Percentiles rank a stretch among this genome's conserved stretches.
phyloP scores from a whole-genome alignment of 2,113 vertebrate genomes.

The Cyanoramphus novaezelandiae region DNA sequence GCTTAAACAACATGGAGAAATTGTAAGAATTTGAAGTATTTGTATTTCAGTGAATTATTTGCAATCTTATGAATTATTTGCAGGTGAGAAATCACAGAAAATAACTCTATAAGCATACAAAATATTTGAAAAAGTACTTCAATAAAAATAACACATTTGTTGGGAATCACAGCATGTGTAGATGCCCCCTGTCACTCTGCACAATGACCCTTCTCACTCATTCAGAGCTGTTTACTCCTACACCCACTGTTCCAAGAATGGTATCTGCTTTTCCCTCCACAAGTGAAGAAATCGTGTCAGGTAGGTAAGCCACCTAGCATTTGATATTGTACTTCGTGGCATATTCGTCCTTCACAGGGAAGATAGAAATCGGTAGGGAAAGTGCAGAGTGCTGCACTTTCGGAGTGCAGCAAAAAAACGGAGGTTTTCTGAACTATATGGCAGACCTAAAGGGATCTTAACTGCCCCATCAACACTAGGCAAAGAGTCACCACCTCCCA shows the following conservation, averaged over 20 bases:
- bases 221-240: not conserved
- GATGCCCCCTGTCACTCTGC: not conserved
- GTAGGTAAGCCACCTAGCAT: not conserved
- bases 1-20: not conserved
- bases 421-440: fast-evolving
- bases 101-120: not conserved
- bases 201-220: not conserved
- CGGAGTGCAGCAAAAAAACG: no score
- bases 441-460: not conserved
- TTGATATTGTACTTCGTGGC: not conserved
- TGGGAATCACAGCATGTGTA: not conserved
- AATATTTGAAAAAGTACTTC: not conserved
- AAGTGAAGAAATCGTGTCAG: not conserved
- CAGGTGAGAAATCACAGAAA: not conserved
- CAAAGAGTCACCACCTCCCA: not conserved
- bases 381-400: not conserved
- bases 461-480: not conserved
- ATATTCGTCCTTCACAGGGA: not conserved
- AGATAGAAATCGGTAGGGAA: not conserved
- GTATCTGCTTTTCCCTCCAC: not conserved
- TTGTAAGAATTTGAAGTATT: not conserved
- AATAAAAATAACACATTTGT: not conserved
- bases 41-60: not conserved
- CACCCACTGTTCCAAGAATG: not conserved
- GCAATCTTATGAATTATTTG: not conserved